Evolutionary conservation across 2,113 vertebrate species (phyloP).

Genomic region (Uropsilus gracilis): DNA sequence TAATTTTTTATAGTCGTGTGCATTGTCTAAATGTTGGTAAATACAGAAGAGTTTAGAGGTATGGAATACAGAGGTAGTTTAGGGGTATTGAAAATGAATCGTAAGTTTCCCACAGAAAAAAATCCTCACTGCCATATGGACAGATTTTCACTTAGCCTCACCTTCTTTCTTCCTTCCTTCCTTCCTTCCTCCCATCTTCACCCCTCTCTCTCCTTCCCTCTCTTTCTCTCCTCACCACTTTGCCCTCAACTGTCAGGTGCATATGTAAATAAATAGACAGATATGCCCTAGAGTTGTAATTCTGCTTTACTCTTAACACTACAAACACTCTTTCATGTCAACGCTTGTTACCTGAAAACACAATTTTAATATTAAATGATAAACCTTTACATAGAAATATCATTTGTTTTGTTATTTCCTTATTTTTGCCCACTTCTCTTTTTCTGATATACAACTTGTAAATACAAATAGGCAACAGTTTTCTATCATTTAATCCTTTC

Average conservation of each 20-base stretch:
- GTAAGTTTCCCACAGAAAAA: neutral
- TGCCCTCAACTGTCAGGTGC: neutral
- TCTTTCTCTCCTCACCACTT: too few species aligned
- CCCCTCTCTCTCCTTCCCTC: neutral
- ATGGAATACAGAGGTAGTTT: too few species aligned
- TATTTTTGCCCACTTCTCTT: conserved; percentile 1
- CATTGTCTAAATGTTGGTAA: neutral
- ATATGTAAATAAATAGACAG: neutral
- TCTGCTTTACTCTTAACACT: neutral
- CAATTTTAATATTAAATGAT: neutral
- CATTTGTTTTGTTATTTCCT: neutral
- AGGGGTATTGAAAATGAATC: neutral
- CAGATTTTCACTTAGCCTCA: neutral
- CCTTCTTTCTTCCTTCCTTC: too few species aligned
- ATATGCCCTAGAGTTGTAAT: neutral
- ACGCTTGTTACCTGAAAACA: conserved; percentile 34
- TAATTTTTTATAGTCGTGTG: neutral
- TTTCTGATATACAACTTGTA: neutral
- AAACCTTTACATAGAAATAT: conserved; percentile 4
- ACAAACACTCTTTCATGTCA: neutral
- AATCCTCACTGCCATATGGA: neutral
- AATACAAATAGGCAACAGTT: neutral
- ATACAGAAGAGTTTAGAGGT: neutral
- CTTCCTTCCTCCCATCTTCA: too few species aligned
- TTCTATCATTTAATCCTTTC: neutral